These are phyloP conservation scores for Nanorana parkeri DNA, from an alignment of 2,113 vertebrate genomes.

Conservation along the genomic window DNA sequence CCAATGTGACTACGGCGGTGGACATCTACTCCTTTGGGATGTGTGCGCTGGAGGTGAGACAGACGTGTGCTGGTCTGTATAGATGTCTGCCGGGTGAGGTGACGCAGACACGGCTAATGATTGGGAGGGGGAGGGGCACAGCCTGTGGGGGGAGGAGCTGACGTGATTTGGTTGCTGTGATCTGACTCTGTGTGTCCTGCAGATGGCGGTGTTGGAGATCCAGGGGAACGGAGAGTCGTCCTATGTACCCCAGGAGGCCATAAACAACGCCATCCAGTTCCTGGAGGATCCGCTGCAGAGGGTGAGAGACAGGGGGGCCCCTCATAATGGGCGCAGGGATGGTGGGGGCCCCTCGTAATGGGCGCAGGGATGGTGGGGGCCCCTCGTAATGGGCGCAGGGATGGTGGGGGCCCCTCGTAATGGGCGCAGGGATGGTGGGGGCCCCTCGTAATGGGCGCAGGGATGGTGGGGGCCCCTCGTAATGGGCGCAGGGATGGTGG, in stretches of 20 bases:
- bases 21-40: slow-evolving; percentile 99
- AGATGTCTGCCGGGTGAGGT: too few species aligned
- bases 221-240: slow-evolving; percentile 97
- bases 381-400: neutral
- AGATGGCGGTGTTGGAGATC: slow-evolving; percentile 99
- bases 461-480: too few species aligned
- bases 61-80: too few species aligned
- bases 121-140: too few species aligned
- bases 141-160: too few species aligned
- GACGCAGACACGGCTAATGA: too few species aligned
- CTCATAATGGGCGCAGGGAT: neutral
- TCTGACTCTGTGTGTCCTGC: slow-evolving; percentile 15
- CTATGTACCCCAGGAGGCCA: slow-evolving; percentile 96
- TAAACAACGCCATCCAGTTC: slow-evolving; percentile 96
- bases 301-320: slow-evolving; percentile 69
- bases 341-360: too few species aligned
- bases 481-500: too few species aligned
- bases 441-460: too few species aligned
- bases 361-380: neutral
- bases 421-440: too few species aligned
- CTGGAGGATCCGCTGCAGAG: slow-evolving; percentile 94
- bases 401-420: too few species aligned
- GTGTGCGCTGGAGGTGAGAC: slow-evolving; percentile 96
- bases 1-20: slow-evolving; percentile 94
- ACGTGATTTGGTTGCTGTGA: neutral